Conservation (phyloP, 1,140 invertebrate genomes). For the Paralvinella palmiformis region DNA sequence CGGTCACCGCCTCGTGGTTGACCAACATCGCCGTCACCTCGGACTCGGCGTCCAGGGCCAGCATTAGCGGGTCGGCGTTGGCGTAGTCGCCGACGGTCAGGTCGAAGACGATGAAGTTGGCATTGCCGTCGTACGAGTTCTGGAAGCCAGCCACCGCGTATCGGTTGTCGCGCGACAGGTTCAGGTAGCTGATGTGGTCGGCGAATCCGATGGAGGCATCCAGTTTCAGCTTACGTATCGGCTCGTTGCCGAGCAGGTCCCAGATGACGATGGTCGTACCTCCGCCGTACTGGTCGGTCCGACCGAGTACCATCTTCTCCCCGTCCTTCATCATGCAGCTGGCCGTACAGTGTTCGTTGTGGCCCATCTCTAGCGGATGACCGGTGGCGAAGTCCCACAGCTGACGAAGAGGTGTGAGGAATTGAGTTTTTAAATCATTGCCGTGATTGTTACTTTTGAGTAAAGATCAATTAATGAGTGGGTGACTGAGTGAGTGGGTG, state of each 20-base stretch:
- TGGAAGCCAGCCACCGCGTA: slow-evolving; percentile 46
- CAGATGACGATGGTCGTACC: slow-evolving; percentile 44
- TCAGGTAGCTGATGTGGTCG: slow-evolving; percentile 43
- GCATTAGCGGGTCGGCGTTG: slow-evolving; percentile 36
- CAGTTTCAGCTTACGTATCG: slow-evolving; percentile 42
- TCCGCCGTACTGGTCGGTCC: slow-evolving; percentile 45
- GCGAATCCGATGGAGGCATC: slow-evolving; percentile 44
- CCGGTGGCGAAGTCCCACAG: slow-evolving; percentile 49
- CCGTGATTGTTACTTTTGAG: no score
- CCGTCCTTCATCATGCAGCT: slow-evolving; percentile 42
- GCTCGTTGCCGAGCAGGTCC: slow-evolving; percentile 47
- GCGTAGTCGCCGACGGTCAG: slow-evolving; percentile 36
- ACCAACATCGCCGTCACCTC: slow-evolving; percentile 45
- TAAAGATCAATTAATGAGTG: no score
- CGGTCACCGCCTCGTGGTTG: slow-evolving; percentile 47
- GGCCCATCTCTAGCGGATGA: slow-evolving; percentile 41
- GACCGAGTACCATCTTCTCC: slow-evolving; percentile 41
- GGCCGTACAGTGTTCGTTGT: slow-evolving; percentile 45
- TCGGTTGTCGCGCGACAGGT: slow-evolving; percentile 29
- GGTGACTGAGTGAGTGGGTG: no score
- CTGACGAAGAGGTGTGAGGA: no score
- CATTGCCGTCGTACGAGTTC: slow-evolving; percentile 44
- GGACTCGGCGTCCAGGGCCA: slow-evolving; percentile 42
- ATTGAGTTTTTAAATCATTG: no score
- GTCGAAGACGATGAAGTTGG: slow-evolving; percentile 48